Percentiles rank a stretch among this genome's conserved stretches.
These are phyloP conservation scores for Montipora cactus DNA, from an alignment of 64 coral and sea anemone species.

Conservation along the genomic window DNA sequence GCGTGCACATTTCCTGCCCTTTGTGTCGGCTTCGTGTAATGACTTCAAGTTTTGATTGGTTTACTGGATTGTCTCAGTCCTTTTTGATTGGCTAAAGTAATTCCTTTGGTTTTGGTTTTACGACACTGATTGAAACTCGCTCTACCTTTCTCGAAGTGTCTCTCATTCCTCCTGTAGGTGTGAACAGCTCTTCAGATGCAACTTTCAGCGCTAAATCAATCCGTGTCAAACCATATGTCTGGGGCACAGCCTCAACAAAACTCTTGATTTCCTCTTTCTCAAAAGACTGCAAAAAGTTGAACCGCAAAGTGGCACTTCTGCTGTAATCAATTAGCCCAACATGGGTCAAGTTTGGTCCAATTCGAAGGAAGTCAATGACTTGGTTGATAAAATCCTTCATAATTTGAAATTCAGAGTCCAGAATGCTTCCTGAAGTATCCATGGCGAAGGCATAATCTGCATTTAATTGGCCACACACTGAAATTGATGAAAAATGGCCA, in stretches of 20 bases:
- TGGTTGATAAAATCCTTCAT: conserved; percentile 75
- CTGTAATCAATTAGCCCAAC: conserved; percentile 87
- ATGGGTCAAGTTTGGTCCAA: conserved; percentile 68
- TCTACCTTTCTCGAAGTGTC: conserved; percentile 72
- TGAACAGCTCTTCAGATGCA: conserved; percentile 67
- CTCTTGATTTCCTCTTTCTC: conserved; percentile 60
- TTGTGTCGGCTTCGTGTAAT: no score
- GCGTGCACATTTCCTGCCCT: no score
- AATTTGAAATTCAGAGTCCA: neutral
- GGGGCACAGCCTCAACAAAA: conserved; percentile 34
- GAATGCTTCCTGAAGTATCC: conserved; percentile 87
- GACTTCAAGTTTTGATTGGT: no score
- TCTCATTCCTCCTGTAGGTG: conserved; percentile 70
- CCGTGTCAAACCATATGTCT: conserved; percentile 60
- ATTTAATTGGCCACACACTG: conserved; percentile 90
- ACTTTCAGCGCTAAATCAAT: conserved; percentile 83
- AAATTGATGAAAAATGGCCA: conserved; percentile 1
- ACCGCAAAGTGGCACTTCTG: conserved; percentile 13
- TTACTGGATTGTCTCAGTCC: no score
- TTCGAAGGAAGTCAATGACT: conserved; percentile 74
- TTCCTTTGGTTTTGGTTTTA: neutral
- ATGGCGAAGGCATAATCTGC: conserved; percentile 89
- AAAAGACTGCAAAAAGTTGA: conserved; percentile 63
- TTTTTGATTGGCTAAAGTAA: no score
- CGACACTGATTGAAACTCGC: neutral